A percentile compares a stretch with the other conserved stretches of the same genome.
These are phyloP conservation scores for Laodelphax striatellus DNA, from an alignment of 1,140 invertebrate genomes.

Conservation along the genomic window DNA sequence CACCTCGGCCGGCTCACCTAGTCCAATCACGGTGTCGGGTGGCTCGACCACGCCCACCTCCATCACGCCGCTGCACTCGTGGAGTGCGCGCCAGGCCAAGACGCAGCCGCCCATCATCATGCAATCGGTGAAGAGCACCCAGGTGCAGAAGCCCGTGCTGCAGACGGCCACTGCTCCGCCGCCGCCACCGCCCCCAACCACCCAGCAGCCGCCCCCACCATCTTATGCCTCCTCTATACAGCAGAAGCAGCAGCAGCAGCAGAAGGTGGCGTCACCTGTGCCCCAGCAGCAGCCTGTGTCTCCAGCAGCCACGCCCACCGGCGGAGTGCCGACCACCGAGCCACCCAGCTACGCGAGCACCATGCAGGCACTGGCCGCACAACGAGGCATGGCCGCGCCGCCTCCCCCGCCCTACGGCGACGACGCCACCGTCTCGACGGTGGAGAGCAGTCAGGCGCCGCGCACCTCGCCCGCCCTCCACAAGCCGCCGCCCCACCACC, in stretches of 20 bases:
- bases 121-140: conserved; percentile 90
- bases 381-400: conserved; percentile 39
- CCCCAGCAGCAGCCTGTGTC: no score
- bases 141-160: conserved; percentile 84
- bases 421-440: conserved; percentile 27
- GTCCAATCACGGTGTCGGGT: no score
- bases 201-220: conserved; percentile 48
- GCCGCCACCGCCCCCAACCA: conserved; percentile 43
- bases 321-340: conserved; percentile 76
- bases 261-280: conserved; percentile 34
- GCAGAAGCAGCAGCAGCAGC: conserved; percentile 47
- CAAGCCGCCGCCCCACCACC: no score
- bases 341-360: conserved; percentile 85
- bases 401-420: conserved; percentile 28
- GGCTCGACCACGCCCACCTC: conserved; percentile 40
- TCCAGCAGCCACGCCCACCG: no score
- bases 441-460: conserved; percentile 30
- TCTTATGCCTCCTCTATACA: conserved; percentile 71
- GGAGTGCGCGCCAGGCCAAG: conserved; percentile 68
- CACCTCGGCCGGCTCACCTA: conserved; percentile 67
- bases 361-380: conserved; percentile 70
- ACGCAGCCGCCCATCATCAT: conserved; percentile 87
- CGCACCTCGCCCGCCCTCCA: conserved; percentile 35
- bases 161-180: conserved; percentile 87
- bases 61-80: conserved; percentile 57